Conservation (phyloP, 2,888 invertebrate genomes). For the Spialia ferax region DNA sequence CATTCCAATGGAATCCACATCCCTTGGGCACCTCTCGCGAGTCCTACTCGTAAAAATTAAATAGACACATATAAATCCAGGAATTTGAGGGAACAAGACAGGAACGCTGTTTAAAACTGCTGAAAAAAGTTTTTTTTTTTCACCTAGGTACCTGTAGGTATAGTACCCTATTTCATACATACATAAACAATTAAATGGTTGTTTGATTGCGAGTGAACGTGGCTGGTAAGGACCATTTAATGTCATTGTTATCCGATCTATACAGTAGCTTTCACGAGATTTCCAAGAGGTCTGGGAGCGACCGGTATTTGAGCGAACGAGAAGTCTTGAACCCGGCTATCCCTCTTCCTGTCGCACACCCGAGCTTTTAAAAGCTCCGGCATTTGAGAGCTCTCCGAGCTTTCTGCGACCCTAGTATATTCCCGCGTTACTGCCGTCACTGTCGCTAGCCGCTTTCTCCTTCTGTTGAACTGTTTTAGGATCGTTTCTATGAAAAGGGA, state of each 20-base stretch:
- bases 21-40: conserved; percentile 78
- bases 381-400: conserved; percentile 52
- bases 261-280: conserved; percentile 30
- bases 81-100: too few species aligned
- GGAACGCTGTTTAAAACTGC: too few species aligned
- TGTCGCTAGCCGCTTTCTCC: conserved; percentile 86
- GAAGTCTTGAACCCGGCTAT: conserved; percentile 52
- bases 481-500: conserved; percentile 41
- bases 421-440: conserved; percentile 79
- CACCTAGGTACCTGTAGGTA: too few species aligned
- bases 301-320: conserved; percentile 60
- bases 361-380: conserved; percentile 74
- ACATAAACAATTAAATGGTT: background rate
- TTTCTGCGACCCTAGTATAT: conserved; percentile 72
- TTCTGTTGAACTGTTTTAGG: conserved; percentile 70
- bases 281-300: conserved; percentile 45
- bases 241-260: background rate
- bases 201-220: too few species aligned
- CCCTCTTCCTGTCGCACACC: conserved; percentile 65
- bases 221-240: too few species aligned
- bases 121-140: too few species aligned
- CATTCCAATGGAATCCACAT: conserved; percentile 83
- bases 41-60: conserved; percentile 31
- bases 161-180: too few species aligned
- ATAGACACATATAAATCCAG: background rate